Percentiles rank a stretch among this genome's conserved stretches.
These are phyloP conservation scores for Brachylomia viminalis DNA, from an alignment of 2,888 invertebrate genomes.

Conservation along the genomic window DNA sequence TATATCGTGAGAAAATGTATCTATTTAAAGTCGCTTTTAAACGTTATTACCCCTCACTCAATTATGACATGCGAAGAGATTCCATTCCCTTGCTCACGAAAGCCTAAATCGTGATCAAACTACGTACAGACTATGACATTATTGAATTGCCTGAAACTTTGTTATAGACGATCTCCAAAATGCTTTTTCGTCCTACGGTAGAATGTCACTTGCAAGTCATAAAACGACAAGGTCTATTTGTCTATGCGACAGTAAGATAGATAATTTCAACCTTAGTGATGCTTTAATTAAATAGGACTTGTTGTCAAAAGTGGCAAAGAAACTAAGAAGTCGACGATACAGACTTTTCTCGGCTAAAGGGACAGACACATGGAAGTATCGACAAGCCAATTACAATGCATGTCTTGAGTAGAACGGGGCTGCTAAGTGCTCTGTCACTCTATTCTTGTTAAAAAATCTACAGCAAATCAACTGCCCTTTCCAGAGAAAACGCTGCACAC, in stretches of 20 bases:
- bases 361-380: background rate
- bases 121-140: conserved; percentile 5
- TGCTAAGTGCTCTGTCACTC: background rate
- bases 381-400: background rate
- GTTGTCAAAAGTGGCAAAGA: background rate
- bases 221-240: background rate
- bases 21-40: conserved; percentile 22
- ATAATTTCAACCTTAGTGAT: background rate
- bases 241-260: background rate
- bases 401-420: background rate
- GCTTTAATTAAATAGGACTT: background rate
- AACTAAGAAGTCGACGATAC: no score
- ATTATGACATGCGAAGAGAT: conserved; percentile 41
- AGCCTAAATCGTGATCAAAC: conserved; percentile 20
- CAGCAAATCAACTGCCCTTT: background rate
- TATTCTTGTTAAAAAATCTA: conserved; percentile 2
- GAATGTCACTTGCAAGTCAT: background rate
- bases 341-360: background rate
- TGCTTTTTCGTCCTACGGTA: background rate
- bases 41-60: conserved; percentile 30
- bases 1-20: conserved; percentile 46
- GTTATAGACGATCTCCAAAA: background rate
- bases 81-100: conserved; percentile 27
- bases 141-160: background rate
- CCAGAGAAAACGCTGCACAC: background rate